phyloP scores from a whole-genome alignment of 2,888 invertebrate species.

The Embidobia sp. region DNA sequence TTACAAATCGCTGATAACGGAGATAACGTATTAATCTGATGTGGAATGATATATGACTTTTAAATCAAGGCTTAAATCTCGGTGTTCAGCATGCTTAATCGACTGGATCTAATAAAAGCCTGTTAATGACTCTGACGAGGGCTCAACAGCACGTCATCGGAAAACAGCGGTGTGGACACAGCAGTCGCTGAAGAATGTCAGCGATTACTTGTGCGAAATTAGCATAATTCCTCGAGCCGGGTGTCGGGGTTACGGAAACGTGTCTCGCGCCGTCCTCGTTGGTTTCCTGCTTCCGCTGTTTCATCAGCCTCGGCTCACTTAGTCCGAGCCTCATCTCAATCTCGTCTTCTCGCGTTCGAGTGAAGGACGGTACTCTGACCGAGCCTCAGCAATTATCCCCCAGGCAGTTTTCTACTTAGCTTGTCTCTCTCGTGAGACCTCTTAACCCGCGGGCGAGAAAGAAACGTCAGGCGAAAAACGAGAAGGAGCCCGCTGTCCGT shows the following conservation, averaged over 20 bases:
- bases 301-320: constrained; percentile 33
- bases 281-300: constrained; percentile 40
- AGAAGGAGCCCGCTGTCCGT: constrained; percentile 52
- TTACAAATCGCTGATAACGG: background rate
- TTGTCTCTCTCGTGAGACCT: constrained; percentile 67
- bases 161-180: constrained; percentile 47
- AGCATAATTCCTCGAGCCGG: constrained; percentile 66
- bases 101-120: constrained; percentile 33
- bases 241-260: constrained; percentile 55
- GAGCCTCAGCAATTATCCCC: constrained; percentile 76
- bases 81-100: constrained; percentile 16
- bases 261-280: constrained; percentile 38
- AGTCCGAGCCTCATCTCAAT: constrained; percentile 40
- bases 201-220: constrained; percentile 60
- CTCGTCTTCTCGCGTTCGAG: constrained; percentile 48
- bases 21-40: constrained; percentile 25
- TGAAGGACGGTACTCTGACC: constrained; percentile 54
- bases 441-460: constrained; percentile 41
- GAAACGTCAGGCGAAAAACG: constrained; percentile 37
- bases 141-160: constrained; percentile 31
- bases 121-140: constrained; percentile 30
- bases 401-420: constrained; percentile 76
- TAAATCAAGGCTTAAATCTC: constrained; percentile 18
- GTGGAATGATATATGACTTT: constrained; percentile 5
- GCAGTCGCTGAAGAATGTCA: constrained; percentile 52